Conservation (phyloP, 2,797 vertebrate genomes). For the Acanthis flammea region DNA sequence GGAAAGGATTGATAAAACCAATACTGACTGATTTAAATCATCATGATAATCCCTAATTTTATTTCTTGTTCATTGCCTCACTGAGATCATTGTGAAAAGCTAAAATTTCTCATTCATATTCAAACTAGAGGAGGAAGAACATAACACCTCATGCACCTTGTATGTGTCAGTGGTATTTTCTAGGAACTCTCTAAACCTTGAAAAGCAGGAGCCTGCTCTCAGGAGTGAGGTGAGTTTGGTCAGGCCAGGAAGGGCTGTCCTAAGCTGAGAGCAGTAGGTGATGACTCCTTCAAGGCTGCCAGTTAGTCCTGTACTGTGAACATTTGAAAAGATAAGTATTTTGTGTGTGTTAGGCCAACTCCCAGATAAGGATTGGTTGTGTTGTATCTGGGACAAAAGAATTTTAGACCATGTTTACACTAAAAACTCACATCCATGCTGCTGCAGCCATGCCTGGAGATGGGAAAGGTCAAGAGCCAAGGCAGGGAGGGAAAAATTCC, state of each 20-base stretch:
- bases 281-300: neutral
- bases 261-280: neutral
- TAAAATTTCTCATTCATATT: neutral
- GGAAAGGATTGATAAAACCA: neutral
- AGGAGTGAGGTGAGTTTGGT: neutral
- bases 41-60: neutral
- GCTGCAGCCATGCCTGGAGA: neutral
- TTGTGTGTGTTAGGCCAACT: neutral
- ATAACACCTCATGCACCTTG: neutral
- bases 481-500: neutral
- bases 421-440: rapidly evolving
- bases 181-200: neutral
- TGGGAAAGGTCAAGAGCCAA: neutral
- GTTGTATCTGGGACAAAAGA: neutral
- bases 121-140: neutral
- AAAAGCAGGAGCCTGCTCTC: neutral
- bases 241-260: neutral
- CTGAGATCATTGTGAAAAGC: neutral
- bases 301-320: neutral
- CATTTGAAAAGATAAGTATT: rapidly evolving
- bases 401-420: neutral
- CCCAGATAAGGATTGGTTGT: neutral
- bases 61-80: neutral
- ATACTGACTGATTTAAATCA: neutral
- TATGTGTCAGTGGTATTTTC: neutral